Evolutionary conservation across 2,888 invertebrate genomes (phyloP).

Genomic region (Megaustenia siamemsis): DNA sequence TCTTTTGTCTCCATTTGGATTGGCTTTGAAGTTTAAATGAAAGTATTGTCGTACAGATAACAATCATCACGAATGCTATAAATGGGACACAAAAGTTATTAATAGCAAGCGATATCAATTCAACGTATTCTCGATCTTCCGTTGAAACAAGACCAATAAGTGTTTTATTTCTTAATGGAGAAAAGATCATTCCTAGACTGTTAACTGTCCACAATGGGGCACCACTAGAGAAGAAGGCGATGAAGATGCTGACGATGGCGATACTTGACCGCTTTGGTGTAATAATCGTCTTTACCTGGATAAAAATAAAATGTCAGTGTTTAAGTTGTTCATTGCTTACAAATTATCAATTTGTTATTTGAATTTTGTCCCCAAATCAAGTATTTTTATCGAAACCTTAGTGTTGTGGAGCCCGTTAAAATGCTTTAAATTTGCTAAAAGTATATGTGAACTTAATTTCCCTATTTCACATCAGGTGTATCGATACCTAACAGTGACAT

Average conservation of each 20-base stretch:
- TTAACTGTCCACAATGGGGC: not conserved
- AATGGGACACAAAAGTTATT: slow-evolving; percentile 1
- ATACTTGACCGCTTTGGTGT: not conserved
- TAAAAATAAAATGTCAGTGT: too few species aligned
- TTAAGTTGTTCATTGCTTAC: too few species aligned
- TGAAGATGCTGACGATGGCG: not conserved
- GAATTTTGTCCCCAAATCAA: too few species aligned
- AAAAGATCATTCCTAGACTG: not conserved
- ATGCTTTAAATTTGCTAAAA: too few species aligned
- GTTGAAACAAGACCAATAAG: not conserved
- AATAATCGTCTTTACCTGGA: not conserved
- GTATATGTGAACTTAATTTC: too few species aligned
- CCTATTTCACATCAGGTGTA: too few species aligned
- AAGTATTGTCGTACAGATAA: not conserved
- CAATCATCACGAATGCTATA: not conserved
- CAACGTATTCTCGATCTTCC: not conserved
- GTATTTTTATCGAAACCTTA: too few species aligned
- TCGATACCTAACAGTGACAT: too few species aligned
- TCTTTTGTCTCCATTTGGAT: slow-evolving; percentile 17
- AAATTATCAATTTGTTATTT: too few species aligned
- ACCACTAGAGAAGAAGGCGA: not conserved
- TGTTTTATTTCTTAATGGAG: not conserved
- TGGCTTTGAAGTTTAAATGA: not conserved
- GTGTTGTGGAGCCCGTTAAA: too few species aligned
- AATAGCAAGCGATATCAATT: not conserved